These are phyloP conservation scores for Plebejus melissa DNA, from an alignment of 2,888 invertebrate species.

Conservation along the genomic window DNA sequence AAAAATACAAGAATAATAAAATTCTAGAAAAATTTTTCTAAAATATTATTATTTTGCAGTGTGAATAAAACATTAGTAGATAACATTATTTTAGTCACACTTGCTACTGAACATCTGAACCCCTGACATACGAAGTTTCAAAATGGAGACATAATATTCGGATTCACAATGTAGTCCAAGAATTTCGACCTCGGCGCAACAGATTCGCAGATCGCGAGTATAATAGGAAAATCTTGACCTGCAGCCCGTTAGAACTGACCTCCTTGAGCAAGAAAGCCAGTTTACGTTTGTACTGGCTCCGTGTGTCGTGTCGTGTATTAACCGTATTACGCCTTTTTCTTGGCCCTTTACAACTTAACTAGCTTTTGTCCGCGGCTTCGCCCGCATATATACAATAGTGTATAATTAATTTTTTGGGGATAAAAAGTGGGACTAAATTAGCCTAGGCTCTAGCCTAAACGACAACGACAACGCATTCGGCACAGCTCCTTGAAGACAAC, in stretches of 20 bases:
- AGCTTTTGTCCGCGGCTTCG: background rate
- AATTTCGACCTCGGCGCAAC: constrained; percentile 10
- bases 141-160: background rate
- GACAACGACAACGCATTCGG: too few relatives aligned
- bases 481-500: too few relatives aligned
- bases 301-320: background rate
- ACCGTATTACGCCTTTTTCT: background rate
- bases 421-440: background rate
- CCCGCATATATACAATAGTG: background rate
- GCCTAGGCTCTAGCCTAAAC: background rate
- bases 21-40: too few relatives aligned
- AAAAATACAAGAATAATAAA: too few relatives aligned
- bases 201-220: constrained; percentile 8
- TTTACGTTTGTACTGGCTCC: constrained; percentile 7
- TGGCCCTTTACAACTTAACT: background rate
- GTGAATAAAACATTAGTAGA: too few relatives aligned
- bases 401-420: background rate
- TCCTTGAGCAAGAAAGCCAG: constrained; percentile 2
- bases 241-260: constrained; percentile 16
- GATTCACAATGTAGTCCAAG: background rate
- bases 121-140: background rate
- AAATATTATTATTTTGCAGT: too few relatives aligned
- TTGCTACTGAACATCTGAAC: background rate
- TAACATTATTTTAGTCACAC: too few relatives aligned
- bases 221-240: constrained; percentile 19